Base-by-base conservation (phyloP, 2,113 vertebrate genomes). In the Colinus virginianus region DNA sequence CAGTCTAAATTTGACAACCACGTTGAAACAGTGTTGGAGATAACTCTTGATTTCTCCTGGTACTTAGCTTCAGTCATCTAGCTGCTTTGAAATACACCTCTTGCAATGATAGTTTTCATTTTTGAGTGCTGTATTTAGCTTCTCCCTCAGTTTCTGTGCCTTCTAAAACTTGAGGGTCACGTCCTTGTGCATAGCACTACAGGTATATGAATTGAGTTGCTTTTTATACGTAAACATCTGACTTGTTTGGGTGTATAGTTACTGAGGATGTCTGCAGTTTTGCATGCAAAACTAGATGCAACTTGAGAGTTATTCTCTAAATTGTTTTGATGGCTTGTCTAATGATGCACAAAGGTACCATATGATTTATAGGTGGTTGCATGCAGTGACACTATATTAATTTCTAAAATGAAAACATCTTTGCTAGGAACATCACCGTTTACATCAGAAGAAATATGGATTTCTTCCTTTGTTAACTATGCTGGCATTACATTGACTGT, bases 341-440 rank as follows among this genome's bases (percentile, higher is more conserved):
- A 11, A 13, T 4, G 26, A 22, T 32, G 40, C 11, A 8, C 22
- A 7, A 42, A 83, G 21, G 36, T 77, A 43, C 64, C 40, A 7
- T n/a, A 14, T 84, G 83, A 40, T 46, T 75, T 77, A 6, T 20
- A 79, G 43, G 45, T 18, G n/a, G 25, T 84, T 85, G 46, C 43
- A 45, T 46, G n/a, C 36, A 26, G 0, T 78, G 16, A 74, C 42
- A 7, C 53, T 85, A 72, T 12, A 86, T 61, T 62, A 66, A 43
- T 63, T 26, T 43, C 61, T 70, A 36, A 79, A 85, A 78, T 45
- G 2, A 36, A 84, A 79, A 13, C 34, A 9, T 43, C 34, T 81
- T 77, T 71, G 36, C n/a, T 51, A 61, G n/a, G 77, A 85, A 83
- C 26, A 8, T 63, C 67, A 23, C 56, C 84, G 80, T 94, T 96